These are phyloP conservation scores for Epinephelus cyanopodus DNA, from an alignment of 2,113 vertebrate genomes.

Conservation along the genomic window DNA sequence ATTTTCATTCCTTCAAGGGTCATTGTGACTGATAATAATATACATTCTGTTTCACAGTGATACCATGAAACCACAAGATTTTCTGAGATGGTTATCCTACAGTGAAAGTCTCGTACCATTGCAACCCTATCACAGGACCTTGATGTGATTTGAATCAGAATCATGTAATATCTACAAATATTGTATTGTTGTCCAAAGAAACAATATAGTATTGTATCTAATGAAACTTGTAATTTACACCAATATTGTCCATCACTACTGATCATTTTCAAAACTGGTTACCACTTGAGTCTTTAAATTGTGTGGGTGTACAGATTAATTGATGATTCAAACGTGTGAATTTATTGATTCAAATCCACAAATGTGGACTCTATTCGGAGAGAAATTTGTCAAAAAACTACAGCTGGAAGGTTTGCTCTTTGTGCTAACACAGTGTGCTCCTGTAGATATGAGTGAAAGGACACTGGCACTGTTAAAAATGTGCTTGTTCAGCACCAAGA, in stretches of 20 bases:
- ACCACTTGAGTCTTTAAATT: neutral
- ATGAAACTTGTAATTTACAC: too few species aligned
- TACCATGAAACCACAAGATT: too few species aligned
- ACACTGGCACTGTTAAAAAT: neutral
- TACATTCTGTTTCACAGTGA: too few species aligned
- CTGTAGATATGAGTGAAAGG: conserved; percentile 5
- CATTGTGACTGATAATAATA: too few species aligned
- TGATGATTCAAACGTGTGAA: neutral
- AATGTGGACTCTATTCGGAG: neutral
- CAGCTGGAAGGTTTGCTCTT: conserved; percentile 1
- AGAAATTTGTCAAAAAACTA: neutral
- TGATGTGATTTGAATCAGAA: too few species aligned
- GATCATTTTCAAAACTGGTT: neutral
- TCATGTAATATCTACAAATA: too few species aligned
- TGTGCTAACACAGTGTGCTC: neutral
- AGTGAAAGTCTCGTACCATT: too few species aligned
- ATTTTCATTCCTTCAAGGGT: too few species aligned
- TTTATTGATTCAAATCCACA: neutral
- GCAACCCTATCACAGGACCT: too few species aligned
- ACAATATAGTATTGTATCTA: too few species aligned
- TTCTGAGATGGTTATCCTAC: too few species aligned
- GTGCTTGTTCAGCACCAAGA: conserved; percentile 5
- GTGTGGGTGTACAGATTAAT: neutral
- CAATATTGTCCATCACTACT: neutral
- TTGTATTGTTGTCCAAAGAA: too few species aligned